Base-by-base conservation (phyloP, 2,797 vertebrate genomes). In the Chanos chanos region DNA sequence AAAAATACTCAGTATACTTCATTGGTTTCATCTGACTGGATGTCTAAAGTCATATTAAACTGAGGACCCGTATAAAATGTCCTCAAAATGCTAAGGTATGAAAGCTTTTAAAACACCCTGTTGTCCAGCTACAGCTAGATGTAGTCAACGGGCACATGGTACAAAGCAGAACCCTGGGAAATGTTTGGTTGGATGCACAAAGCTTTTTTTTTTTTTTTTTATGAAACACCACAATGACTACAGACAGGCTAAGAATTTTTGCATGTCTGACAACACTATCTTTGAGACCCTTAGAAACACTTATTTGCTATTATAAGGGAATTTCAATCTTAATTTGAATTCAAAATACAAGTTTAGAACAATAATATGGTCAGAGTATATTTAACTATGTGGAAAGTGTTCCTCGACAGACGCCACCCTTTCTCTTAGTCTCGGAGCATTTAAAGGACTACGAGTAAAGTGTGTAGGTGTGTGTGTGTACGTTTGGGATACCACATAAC, bases 181-280 rank as follows among this genome's bases (percentile, higher is more conserved):
- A 57, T 45, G 70, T 77, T 75, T 75, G 72, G 73, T 71, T 68
- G 68, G 33, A 73, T 69, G 65, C 65, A 66, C 58, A 75, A 77
- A 77, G 67, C 70, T 77, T 68, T n/a, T n/a, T n/a, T n/a, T n/a
- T n/a, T n/a, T n/a, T n/a, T n/a, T n/a, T n/a, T n/a, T 72, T 22
- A 65, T 59, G 44, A 47, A 72, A 69, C 48, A 54, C 36, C 58
- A 68, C 62, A 66, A 57, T 66, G 65, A 63, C 44, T 62, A 47
- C 68, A 70, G 21, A 73, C 73, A 64, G 39, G 22, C 10, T 25
- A 48, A n/a, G 43, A 43, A 18, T 43, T 40, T 47, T 48, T 48
- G 56, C n/a, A 27, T 43, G 39, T 44, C 59, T 53, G 19, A 40
- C 55, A 72, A 65, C 48, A 63, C 36, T 33, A 52, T 71, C 19